A percentile compares a stretch with the other conserved stretches of the same genome.
Evolutionary conservation across 1,140 invertebrate genomes (phyloP).

Genomic region (Zaprionus tsacasi): DNA sequence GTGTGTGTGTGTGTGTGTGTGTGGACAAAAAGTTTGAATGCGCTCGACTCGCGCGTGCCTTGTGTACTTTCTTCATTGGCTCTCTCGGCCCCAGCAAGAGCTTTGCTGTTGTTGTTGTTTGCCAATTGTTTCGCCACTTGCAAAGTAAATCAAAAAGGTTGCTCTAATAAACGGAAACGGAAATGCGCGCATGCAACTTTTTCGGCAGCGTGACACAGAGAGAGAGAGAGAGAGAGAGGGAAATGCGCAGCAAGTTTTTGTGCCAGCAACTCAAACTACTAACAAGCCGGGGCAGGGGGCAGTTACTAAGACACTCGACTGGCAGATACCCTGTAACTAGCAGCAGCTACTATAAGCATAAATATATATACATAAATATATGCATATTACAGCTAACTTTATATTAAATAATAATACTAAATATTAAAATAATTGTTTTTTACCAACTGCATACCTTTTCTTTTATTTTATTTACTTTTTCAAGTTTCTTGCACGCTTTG

Average conservation of each 20-base stretch:
- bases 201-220: slow-evolving; percentile 3
- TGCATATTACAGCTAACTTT: too few relatives aligned
- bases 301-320: neutral
- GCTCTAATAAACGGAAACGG: slow-evolving; percentile 77
- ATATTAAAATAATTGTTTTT: too few relatives aligned
- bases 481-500: too few relatives aligned
- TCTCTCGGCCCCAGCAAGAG: slow-evolving; percentile 21
- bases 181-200: slow-evolving; percentile 75
- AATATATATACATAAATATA: too few relatives aligned
- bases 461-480: too few relatives aligned
- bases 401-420: too few relatives aligned
- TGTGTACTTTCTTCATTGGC: slow-evolving; percentile 44
- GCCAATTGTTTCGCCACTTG: slow-evolving; percentile 72
- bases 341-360: neutral
- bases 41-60: slow-evolving; percentile 35
- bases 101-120: slow-evolving; percentile 58
- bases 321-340: neutral
- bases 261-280: slow-evolving; percentile 20
- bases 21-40: slow-evolving; percentile 64
- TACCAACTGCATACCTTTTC: too few relatives aligned
- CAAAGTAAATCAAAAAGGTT: slow-evolving; percentile 76
- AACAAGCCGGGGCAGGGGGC: slow-evolving; percentile 11
- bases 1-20: slow-evolving; percentile 6
- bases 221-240: neutral
- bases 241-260: slow-evolving; percentile 54